These are phyloP conservation scores for Chrysaora quinquecirrha DNA, from an alignment of 30 jellyfish, hydroid and myxozoan genomes.

Conservation along the genomic window DNA sequence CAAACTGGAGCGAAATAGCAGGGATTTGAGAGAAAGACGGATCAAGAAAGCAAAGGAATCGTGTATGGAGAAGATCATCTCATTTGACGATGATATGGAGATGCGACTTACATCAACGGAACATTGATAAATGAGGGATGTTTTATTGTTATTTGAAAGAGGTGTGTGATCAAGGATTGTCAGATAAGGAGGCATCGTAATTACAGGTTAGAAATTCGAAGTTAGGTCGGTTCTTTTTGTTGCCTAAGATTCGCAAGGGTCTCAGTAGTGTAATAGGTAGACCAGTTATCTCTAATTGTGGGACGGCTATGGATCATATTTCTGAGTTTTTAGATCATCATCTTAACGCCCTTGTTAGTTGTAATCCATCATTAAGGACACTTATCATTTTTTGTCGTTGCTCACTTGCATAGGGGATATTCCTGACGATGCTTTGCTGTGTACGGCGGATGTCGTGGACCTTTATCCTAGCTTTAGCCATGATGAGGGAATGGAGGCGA, in stretches of 20 bases:
- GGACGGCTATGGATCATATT: neutral
- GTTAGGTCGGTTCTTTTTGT: neutral
- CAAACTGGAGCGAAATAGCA: too few relatives aligned
- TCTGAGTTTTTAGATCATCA: neutral
- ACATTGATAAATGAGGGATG: too few relatives aligned
- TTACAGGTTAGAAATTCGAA: neutral
- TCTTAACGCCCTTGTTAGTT: neutral
- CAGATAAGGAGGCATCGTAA: neutral
- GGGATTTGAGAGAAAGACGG: too few relatives aligned
- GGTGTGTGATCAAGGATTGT: neutral
- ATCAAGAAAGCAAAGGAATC: too few relatives aligned
- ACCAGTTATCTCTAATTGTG: neutral
- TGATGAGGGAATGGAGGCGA: too few relatives aligned
- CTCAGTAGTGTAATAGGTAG: neutral
- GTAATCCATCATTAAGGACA: neutral
- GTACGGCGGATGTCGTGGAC: neutral
- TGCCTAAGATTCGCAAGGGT: neutral
- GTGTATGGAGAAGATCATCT: too few relatives aligned
- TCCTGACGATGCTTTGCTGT: neutral
- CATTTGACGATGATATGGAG: too few relatives aligned
- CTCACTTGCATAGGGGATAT: neutral
- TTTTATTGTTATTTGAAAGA: too few relatives aligned
- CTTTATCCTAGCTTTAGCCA: neutral
- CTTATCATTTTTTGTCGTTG: neutral
- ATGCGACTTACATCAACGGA: too few relatives aligned